Percentiles rank a stretch among this genome's conserved stretches.
These are phyloP conservation scores for Ypsolopha scabrella DNA, from an alignment of 2,888 invertebrate species.

Conservation along the genomic window DNA sequence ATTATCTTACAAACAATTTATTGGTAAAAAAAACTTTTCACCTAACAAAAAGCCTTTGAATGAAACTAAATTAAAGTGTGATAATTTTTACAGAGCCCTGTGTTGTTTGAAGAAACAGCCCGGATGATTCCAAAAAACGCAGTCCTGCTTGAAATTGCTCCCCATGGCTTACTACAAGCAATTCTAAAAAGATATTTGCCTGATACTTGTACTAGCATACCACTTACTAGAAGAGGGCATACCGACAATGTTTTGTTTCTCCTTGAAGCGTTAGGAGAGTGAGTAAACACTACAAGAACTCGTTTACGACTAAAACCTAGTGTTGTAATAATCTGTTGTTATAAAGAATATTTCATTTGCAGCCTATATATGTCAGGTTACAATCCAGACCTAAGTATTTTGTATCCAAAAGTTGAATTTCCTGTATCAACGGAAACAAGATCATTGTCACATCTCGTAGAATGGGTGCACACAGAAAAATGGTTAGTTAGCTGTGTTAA, in stretches of 20 bases:
- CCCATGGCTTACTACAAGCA: conserved; percentile 83
- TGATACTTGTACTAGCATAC: conserved; percentile 72
- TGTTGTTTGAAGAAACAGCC: conserved; percentile 76
- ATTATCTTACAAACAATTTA: conserved; percentile 88
- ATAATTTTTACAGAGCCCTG: background rate
- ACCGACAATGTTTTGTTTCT: conserved; percentile 68
- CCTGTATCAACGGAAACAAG: conserved; percentile 88
- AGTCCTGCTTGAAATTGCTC: conserved; percentile 82
- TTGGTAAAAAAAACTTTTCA: conserved; percentile 48
- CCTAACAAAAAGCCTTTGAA: background rate
- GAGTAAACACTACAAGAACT: background rate
- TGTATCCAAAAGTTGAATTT: conserved; percentile 79
- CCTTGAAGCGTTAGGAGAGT: conserved; percentile 63
- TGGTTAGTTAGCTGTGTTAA: conserved; percentile 49
- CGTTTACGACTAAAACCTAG: no score
- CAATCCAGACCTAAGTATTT: conserved; percentile 73
- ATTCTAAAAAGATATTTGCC: conserved; percentile 80
- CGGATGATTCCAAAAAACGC: conserved; percentile 78
- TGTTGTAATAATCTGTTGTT: background rate
- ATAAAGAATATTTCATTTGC: conserved; percentile 15
- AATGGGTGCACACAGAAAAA: conserved; percentile 83
- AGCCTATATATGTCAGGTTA: conserved; percentile 81
- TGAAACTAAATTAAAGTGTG: no score
- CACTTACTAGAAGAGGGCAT: conserved; percentile 78
- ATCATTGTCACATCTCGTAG: conserved; percentile 80